Base-by-base conservation (phyloP, 2,113 vertebrate species). In the Otis tarda region DNA sequence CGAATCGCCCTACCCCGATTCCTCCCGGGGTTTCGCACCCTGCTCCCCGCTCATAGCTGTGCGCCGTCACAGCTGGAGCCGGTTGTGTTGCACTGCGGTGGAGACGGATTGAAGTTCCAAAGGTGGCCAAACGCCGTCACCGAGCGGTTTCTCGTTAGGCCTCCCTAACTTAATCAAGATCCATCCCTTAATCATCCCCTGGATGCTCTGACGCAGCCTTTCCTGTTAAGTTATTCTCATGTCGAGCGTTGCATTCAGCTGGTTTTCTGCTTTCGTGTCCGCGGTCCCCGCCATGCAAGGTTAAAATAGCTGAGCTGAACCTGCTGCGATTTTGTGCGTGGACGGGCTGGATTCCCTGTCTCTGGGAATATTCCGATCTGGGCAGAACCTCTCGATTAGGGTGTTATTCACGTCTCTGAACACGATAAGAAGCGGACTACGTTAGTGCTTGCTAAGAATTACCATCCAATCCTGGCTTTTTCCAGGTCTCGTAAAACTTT, bases 401-500 rank as follows among this genome's bases (percentile, higher is more conserved):
- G 33, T 20, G 39, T 12, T 28, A 13, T 70, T 63, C 31, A 6
- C 0, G 0, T 9, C 52, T 10, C 22, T 28, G 73, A 69, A 12
- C 4, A 0, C 0, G 10, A 9, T 1, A 13, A 49, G 59, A 14
- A 1, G 31, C 0, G 31, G 22, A 2, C 12, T 57, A 73, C 5
- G 0, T 30, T n/a, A 22, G 14, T 12, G 33, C 17, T 77, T 9
- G 22, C 37, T 57, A 10, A 9, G 73, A 76, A 47, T 41, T 25
- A 0, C 56, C 68, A 0, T 5, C n/a, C 7, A 18, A 53, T 33
- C 50, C 64, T 3, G 63, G 14, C 11, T 21, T 81, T 81, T 71
- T 20, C 55, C 75, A 24, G n/a, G 31, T 41, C 35, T 50, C 41
- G 8, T 4, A 2, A 56, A 87, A 87, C 73, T 82, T 69, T 31